Percentiles rank a stretch among this genome's conserved stretches.
Evolutionary conservation across 2,888 invertebrate species (phyloP).

Genomic region (Eupithecia pulchellata): DNA sequence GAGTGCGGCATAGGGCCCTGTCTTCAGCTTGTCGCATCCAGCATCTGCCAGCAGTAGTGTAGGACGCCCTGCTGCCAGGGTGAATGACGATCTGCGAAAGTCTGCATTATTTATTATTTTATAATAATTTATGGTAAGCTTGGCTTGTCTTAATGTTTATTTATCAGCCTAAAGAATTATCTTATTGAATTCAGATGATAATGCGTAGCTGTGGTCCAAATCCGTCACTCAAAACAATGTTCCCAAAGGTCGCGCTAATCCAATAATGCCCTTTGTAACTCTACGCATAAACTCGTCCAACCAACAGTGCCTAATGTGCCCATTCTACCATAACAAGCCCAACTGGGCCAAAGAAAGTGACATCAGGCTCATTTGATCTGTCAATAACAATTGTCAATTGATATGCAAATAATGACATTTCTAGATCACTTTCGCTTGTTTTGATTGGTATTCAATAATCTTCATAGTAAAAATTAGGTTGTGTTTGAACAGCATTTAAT

Average conservation of each 20-base stretch:
- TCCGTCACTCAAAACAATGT: neutral
- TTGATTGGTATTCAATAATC: conserved; percentile 1
- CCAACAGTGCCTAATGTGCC: conserved; percentile 11
- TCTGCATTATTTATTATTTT: too few species aligned
- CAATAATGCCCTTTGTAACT: conserved; percentile 7
- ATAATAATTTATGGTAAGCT: too few species aligned
- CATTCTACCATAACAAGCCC: conserved; percentile 26
- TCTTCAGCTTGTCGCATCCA: too few species aligned
- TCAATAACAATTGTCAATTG: conserved; percentile 19
- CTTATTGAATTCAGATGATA: too few species aligned
- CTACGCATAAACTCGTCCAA: conserved; percentile 1
- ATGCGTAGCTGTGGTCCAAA: neutral
- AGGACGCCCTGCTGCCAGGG: too few species aligned
- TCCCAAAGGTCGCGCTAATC: neutral
- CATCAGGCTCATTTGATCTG: conserved; percentile 20
- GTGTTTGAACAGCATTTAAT: neutral
- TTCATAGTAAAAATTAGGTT: neutral
- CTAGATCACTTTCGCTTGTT: conserved; percentile 24
- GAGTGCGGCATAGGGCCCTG: too few species aligned
- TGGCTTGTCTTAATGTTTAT: too few species aligned
- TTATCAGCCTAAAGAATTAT: too few species aligned
- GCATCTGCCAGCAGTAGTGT: too few species aligned
- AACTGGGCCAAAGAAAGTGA: conserved; percentile 34
- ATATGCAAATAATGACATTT: conserved; percentile 6
- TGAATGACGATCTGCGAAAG: too few species aligned